phyloP scores from a whole-genome alignment of 2,113 vertebrate genomes.

The Periophthalmodon schlosseri region DNA sequence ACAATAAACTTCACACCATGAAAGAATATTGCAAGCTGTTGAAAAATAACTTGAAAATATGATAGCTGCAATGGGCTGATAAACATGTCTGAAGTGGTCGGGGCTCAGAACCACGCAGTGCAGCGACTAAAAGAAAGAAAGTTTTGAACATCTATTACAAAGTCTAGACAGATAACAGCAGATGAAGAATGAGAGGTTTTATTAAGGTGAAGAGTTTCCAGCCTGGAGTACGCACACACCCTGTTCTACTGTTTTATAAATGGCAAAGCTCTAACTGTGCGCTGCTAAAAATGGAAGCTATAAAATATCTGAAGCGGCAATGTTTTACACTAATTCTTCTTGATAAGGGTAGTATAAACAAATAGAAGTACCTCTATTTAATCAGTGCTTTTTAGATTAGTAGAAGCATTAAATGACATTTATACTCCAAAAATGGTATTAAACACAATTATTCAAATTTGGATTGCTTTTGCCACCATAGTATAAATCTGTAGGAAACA shows the following conservation, averaged over 20 bases:
- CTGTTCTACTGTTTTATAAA: background rate
- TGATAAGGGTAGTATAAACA: background rate
- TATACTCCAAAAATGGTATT: too few species aligned
- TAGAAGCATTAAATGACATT: too few species aligned
- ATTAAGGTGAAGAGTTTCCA: background rate
- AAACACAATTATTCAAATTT: too few species aligned
- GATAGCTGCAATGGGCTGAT: background rate
- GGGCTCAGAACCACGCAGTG: background rate
- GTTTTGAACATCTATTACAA: background rate
- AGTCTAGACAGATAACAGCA: slow-evolving; percentile 1
- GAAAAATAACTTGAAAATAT: too few species aligned
- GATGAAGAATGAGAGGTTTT: background rate
- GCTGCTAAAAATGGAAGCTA: too few species aligned
- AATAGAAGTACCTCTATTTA: too few species aligned
- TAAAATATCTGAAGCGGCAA: background rate
- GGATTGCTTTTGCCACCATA: too few species aligned
- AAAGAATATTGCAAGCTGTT: background rate
- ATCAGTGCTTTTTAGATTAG: too few species aligned
- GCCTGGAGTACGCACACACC: background rate
- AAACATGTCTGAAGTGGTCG: background rate
- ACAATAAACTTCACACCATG: background rate
- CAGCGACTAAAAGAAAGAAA: background rate
- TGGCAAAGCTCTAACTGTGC: background rate
- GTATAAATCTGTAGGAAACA: too few species aligned
- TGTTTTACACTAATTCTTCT: background rate